Evolutionary conservation across 2,113 vertebrate species (phyloP).

Genomic region (Anguilla rostrata): DNA sequence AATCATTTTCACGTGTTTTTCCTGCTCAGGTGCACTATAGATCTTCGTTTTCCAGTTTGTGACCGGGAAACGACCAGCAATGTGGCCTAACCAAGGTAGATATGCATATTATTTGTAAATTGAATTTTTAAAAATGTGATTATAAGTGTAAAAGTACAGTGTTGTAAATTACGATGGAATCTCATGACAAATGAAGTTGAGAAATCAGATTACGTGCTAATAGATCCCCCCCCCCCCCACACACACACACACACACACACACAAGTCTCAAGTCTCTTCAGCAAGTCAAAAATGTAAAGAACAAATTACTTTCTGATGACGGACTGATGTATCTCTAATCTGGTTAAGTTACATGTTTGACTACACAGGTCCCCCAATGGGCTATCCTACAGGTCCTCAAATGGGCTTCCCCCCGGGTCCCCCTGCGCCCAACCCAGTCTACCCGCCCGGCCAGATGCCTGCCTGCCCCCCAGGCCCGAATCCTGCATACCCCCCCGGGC

Average conservation of each 20-base stretch:
- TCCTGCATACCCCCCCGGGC: constrained; percentile 54
- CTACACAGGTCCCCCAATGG: constrained; percentile 18
- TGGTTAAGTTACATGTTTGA: neutral
- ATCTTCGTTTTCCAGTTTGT: neutral
- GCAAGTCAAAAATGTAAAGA: neutral
- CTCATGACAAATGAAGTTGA: neutral
- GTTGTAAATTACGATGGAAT: neutral
- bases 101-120: neutral
- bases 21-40: neutral
- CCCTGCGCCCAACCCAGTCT: constrained; percentile 38
- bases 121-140: neutral
- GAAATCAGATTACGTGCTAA: neutral
- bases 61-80: constrained; percentile 32
- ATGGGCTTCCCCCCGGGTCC: constrained; percentile 44
- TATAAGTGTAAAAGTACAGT: neutral
- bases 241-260: too few relatives aligned
- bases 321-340: neutral
- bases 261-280: neutral
- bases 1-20: constrained; percentile 1
- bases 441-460: constrained; percentile 58
- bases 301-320: neutral
- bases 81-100: constrained; percentile 72
- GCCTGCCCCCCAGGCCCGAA: constrained; percentile 54
- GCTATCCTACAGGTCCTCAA: constrained; percentile 10
- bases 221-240: too few relatives aligned